These are phyloP conservation scores for Anomalospiza imberbis DNA, from an alignment of 2,797 vertebrate genomes.

Conservation along the genomic window DNA sequence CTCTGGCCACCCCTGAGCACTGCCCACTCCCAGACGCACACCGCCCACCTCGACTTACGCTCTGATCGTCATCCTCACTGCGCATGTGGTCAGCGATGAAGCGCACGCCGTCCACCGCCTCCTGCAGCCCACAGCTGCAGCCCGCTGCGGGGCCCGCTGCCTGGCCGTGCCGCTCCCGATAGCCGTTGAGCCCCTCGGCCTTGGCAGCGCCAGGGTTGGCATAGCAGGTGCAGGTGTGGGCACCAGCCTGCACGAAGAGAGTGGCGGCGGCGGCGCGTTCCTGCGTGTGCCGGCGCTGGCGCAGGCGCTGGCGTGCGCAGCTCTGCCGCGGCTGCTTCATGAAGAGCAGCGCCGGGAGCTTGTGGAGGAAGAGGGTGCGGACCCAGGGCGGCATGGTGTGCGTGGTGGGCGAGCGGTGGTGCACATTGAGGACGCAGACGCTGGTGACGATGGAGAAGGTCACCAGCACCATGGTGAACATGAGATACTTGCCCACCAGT, in stretches of 20 bases:
- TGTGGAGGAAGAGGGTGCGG: slow-evolving; percentile 89
- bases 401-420: slow-evolving; percentile 94
- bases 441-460: slow-evolving; percentile 97
- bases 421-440: slow-evolving; percentile 93
- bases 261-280: slow-evolving; percentile 52
- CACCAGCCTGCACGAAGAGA: slow-evolving; percentile 73
- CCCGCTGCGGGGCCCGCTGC: slow-evolving; percentile 28
- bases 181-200: slow-evolving; percentile 80
- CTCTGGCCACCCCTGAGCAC: neutral
- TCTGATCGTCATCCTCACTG: slow-evolving; percentile 93
- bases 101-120: slow-evolving; percentile 75
- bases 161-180: slow-evolving; percentile 79
- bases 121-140: slow-evolving; percentile 64
- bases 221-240: slow-evolving; percentile 83
- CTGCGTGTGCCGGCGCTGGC: slow-evolving; percentile 80
- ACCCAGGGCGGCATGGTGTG: slow-evolving; percentile 98
- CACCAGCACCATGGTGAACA: slow-evolving; percentile 98
- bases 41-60: slow-evolving; percentile 78
- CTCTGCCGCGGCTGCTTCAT: slow-evolving; percentile 90
- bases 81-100: slow-evolving; percentile 93
- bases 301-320: slow-evolving; percentile 88
- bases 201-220: slow-evolving; percentile 85
- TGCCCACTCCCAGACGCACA: neutral
- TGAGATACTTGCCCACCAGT: slow-evolving; percentile 95
- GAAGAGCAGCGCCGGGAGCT: slow-evolving; percentile 89